Base-by-base conservation (phyloP, 2,888 invertebrate genomes). In the Elysia crispata region DNA sequence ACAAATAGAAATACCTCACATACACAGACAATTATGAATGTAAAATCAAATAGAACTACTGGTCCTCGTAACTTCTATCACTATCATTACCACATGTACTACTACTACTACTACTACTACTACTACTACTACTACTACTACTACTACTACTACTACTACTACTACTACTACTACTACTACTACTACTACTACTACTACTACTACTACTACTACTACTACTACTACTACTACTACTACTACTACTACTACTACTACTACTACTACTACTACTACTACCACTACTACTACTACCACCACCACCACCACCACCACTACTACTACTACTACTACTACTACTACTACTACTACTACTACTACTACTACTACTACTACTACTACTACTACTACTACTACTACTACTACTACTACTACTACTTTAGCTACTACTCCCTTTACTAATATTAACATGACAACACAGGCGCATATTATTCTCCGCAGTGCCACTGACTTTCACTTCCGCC, bases 291-390 rank as follows among this genome's bases (percentile, higher is more conserved):
- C 54, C 18, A 54, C 54, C 18, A 54, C 54, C 18, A 54, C 54
- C 18, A 54, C 54, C 18, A 54, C 54, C 18, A 54, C 54, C 18
- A 54, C 54, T 54, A 54, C 54, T 3, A 41, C 41, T 41, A 41
- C 41, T 41, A 41, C 41, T 41, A 6, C 11, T 41, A 11, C 41
- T 41, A 11, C 41, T 41, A 11, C 41, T 41, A 11, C 41, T 41
- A 11, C 41, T 41, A 41, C 41, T 41, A 3, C 11, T 41, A 41
- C 41, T 41, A 41, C 41, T 41, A 41, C 41, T 60, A 60, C 60
- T 60, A 60, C 60, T 60, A 60, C 60, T 60, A 60, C 60, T 60
- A 60, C 60, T 60, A 60, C 60, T 60, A 60, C 60, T 60, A 60
- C 60, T 60, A 60, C 60, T 60, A 60, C 60, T 60, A 60, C 60